Percentiles rank a stretch among this genome's conserved stretches.
These are phyloP conservation scores for Austrolebias charrua DNA, from an alignment of 2,797 vertebrate species.

Conservation along the genomic window DNA sequence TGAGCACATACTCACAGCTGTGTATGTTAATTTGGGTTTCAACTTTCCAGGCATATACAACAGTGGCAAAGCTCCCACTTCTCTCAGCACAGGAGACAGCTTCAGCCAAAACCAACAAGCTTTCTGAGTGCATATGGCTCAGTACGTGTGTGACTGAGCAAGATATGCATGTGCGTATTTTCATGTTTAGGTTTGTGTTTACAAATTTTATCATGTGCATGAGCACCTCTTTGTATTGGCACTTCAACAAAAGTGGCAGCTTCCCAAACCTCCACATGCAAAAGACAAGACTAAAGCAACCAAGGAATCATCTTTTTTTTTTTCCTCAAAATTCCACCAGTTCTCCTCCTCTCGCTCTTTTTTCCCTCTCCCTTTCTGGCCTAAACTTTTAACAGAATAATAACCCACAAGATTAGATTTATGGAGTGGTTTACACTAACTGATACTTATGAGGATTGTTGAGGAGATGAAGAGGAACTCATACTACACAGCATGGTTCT, in stretches of 20 bases:
- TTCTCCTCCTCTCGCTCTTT: slow-evolving; percentile 3
- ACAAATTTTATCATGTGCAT: slow-evolving; percentile 24
- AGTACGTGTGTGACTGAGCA: slow-evolving; percentile 15
- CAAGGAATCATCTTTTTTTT: slow-evolving; percentile 24
- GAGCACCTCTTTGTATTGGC: slow-evolving; percentile 28
- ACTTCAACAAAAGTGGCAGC: slow-evolving; percentile 41
- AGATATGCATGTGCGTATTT: slow-evolving; percentile 3
- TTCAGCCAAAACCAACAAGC: slow-evolving; percentile 62
- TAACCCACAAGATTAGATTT: slow-evolving; percentile 49
- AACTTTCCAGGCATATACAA: slow-evolving; percentile 58
- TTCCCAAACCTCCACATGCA: slow-evolving; percentile 44
- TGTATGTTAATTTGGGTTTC: slow-evolving; percentile 42
- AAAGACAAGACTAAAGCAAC: slow-evolving; percentile 50
- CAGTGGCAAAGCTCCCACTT: slow-evolving; percentile 18
- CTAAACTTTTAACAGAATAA: slow-evolving; percentile 39
- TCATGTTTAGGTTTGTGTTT: slow-evolving; percentile 15
- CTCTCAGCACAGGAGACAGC: slow-evolving; percentile 36
- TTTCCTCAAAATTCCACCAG: not conserved
- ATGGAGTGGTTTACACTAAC: slow-evolving; percentile 39
- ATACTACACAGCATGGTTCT: slow-evolving; percentile 42
- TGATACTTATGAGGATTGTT: slow-evolving; percentile 33
- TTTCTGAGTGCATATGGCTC: slow-evolving; percentile 11
- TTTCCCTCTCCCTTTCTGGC: slow-evolving; percentile 22
- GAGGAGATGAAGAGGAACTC: slow-evolving; percentile 19
- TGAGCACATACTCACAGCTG: slow-evolving; percentile 35